Conservation (phyloP, 2,888 invertebrate genomes). For the Cheilosia urbana region DNA sequence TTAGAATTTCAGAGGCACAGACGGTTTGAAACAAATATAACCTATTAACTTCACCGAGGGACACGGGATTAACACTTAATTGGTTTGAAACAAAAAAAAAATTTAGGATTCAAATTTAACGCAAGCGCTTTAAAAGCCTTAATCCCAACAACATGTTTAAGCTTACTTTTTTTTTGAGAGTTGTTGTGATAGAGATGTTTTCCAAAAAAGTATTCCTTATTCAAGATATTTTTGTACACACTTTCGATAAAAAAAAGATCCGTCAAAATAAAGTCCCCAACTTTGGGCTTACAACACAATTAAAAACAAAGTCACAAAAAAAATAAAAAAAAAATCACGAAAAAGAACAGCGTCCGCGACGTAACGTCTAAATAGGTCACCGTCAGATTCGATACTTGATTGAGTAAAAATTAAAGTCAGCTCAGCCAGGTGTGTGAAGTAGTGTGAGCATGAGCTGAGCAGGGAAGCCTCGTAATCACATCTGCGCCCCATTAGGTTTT, state of each 20-base stretch:
- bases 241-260: no score
- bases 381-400: conserved; percentile 66
- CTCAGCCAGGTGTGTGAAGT: conserved; percentile 12
- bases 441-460: not conserved
- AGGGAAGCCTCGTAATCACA: conserved; percentile 19
- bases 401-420: conserved; percentile 36
- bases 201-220: not conserved
- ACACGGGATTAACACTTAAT: no score
- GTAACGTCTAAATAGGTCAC: conserved; percentile 67
- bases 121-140: no score
- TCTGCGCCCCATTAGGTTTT: not conserved
- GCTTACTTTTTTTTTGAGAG: no score
- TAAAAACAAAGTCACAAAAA: conserved; percentile 1
- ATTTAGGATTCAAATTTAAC: no score
- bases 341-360: conserved; percentile 20
- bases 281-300: no score
- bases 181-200: not conserved
- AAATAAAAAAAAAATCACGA: not conserved
- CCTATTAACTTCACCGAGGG: no score
- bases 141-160: not conserved
- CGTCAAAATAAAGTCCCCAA: no score
- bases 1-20: no score
- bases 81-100: no score
- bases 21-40: no score
- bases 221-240: no score